Percentiles rank a stretch among this genome's conserved stretches.
Evolutionary conservation across 2,797 vertebrate species (phyloP).

Genomic region (Muscicapa comitata): DNA sequence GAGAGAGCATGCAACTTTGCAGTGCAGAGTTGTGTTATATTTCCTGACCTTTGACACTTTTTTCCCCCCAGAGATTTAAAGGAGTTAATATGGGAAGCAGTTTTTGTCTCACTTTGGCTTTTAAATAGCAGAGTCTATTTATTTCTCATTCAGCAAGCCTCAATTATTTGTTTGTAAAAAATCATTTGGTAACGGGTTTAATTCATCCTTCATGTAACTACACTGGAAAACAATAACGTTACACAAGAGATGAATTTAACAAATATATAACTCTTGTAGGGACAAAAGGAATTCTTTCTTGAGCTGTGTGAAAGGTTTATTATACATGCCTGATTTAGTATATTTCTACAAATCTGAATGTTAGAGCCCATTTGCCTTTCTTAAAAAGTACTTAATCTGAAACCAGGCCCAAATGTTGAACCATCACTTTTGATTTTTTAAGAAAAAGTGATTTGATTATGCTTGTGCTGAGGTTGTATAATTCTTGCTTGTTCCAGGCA

Average conservation of each 20-base stretch:
- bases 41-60: slow-evolving; percentile 50
- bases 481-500: neutral
- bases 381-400: neutral
- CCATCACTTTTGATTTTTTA: neutral
- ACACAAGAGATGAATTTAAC: slow-evolving; percentile 58
- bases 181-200: slow-evolving; percentile 51
- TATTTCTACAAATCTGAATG: slow-evolving; percentile 5
- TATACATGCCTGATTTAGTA: neutral
- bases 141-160: slow-evolving; percentile 39
- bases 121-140: slow-evolving; percentile 48
- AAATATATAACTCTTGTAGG: slow-evolving; percentile 58
- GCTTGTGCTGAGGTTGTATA: neutral
- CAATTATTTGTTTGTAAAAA: slow-evolving; percentile 60
- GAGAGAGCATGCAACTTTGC: slow-evolving; percentile 34
- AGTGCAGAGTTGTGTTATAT: slow-evolving; percentile 35
- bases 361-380: neutral
- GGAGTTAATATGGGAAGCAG: slow-evolving; percentile 56
- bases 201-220: slow-evolving; percentile 56
- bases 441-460: neutral
- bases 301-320: slow-evolving; percentile 39
- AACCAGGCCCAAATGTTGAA: neutral
- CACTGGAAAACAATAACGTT: slow-evolving; percentile 50
- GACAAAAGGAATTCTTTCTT: slow-evolving; percentile 57
- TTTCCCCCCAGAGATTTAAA: slow-evolving; percentile 14
- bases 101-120: slow-evolving; percentile 51